Base-by-base conservation (phyloP, 1,140 invertebrate genomes). In the Drosophila rufa region DNA sequence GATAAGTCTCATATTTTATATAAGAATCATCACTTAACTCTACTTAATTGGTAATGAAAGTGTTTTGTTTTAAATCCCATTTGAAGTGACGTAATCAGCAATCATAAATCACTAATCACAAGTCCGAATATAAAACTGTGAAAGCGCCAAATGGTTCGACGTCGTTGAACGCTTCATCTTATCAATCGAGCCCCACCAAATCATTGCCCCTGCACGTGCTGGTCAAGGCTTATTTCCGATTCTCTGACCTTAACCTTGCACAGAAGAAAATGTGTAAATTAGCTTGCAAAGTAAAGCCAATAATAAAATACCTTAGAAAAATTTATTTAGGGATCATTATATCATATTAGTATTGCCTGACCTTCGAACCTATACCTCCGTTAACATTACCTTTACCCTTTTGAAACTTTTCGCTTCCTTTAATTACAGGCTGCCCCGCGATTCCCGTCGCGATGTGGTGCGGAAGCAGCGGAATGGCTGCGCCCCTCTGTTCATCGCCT, bases 401-500 rank as follows among this genome's bases (percentile, higher is more conserved):
- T 17, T 14, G 19, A 53, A 55, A 7, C n/a, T 14, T 17, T n/a
- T 17, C 19, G 0, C 8, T 4, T 60, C 0, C 9, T 70, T 70
- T 19, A 7, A 38, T 15, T 15, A 9, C 47, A 92, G 92, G 56
- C 80, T 86, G 27, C 55, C 78, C 30, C 80, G 90, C 51, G 90
- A 92, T 55, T 79, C 76, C 2, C 79, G 92, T 30, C 80, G 87
- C 38, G 92, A 93, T 56, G 58, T 93, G 65, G 91, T 93, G 17
- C 76, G 80, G 58, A 91, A 87, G 38, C 79, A 89, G 70, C 86
- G 92, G 12, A 96, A 97, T 82, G 97, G 97, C 6, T 98, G 96
- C 93, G 95, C 97, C 3, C 97, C 98, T 2, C 94, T 99, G 58
- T 98, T 99, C 91, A 95, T 97, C 56, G 97, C 97, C 1, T 96